Evolutionary conservation across 2,797 vertebrate genomes (phyloP).

Genomic region (Sebastes alutus): DNA sequence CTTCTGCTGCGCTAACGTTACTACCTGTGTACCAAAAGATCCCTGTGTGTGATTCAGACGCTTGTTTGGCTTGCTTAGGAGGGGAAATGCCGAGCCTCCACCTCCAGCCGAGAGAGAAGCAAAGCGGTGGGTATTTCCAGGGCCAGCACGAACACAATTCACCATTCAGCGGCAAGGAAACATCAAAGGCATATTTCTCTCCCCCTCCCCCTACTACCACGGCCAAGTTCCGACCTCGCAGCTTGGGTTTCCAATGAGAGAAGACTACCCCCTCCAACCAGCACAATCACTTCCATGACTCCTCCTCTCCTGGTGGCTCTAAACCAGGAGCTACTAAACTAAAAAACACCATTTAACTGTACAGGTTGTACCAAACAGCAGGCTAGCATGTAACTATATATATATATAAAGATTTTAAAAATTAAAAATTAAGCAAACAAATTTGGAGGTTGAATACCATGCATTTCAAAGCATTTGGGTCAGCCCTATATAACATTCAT

Average conservation of each 20-base stretch:
- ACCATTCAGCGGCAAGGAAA: conserved; percentile 77
- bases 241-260: conserved; percentile 80
- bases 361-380: background rate
- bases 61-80: conserved; percentile 55
- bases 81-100: conserved; percentile 76
- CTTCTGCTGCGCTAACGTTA: conserved; percentile 31
- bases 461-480: no score
- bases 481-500: no score
- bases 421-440: no score
- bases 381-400: no score
- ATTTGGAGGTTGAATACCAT: no score
- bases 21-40: conserved; percentile 54
- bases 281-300: conserved; percentile 72
- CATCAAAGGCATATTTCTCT: conserved; percentile 83
- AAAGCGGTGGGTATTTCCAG: conserved; percentile 83
- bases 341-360: background rate
- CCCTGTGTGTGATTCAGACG: conserved; percentile 20
- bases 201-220: conserved; percentile 76
- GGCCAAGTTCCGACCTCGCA: conserved; percentile 81
- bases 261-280: conserved; percentile 63
- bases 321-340: conserved; percentile 11
- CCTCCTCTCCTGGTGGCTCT: conserved; percentile 62
- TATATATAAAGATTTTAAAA: no score
- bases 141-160: conserved; percentile 81
- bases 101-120: conserved; percentile 69